Base-by-base conservation (phyloP, 2,888 invertebrate genomes). In the Eurytoma californica region DNA sequence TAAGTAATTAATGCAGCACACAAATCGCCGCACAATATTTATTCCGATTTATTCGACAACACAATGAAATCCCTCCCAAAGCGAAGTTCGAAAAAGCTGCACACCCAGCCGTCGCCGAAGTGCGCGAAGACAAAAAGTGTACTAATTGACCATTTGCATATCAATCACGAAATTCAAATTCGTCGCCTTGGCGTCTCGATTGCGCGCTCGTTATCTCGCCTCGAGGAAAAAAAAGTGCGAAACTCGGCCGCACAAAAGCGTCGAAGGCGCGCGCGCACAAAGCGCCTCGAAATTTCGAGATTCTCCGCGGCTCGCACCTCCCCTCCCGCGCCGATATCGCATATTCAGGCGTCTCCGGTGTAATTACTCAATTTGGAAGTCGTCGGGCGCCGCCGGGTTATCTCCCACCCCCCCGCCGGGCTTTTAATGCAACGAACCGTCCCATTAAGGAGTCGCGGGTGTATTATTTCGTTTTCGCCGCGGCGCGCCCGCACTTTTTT, bases 331-430 rank as follows among this genome's bases (percentile, higher is more conserved):
- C 20, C 74, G 70, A 74, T 77, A 74, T 66, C 66, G 80, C 77
- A 68, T 68, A 77, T 77, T 74, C 77, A 70, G 20, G 12, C 65
- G 57, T 28, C 61, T 28, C 70, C 55, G 9, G 67, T 65, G 69
- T 81, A 81, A 81, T 81, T 80, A 80, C 73, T 60, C 75, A 83
- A 84, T 83, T 76, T 77, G 74, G 60, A 69, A 80, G 74, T 81
- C 77, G 77, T 72, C 60, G 66, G 63, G 73, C 60, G 72, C 47
- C 20, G 55, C 13, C 53, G 30, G 53, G 24, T 13, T 55, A 63
- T 65, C 72, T 55, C 28, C 55, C 18, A 57, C 55, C 60, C 30
- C 49, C 47, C 20, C 73, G 66, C 63, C 65, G 67, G 61, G 72
- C 77, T 74, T 80, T 80, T 78, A 80, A 80, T 72, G 77, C 72